Evolutionary conservation across 2,113 vertebrate species (phyloP).

Genomic region (Orientallactaga bullata): DNA sequence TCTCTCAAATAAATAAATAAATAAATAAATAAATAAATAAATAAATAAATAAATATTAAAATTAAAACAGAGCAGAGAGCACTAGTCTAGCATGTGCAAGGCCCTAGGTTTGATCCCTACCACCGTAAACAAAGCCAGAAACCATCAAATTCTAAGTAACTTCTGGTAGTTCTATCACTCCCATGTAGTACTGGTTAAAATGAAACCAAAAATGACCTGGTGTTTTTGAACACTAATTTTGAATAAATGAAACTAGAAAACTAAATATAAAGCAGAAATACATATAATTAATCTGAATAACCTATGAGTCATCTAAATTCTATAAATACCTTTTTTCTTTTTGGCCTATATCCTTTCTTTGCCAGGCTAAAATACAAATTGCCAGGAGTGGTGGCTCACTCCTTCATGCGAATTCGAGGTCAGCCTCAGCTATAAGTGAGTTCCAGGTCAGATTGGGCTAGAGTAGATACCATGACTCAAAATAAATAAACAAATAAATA

Average conservation of each 20-base stretch:
- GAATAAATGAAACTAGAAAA: constrained; percentile 47
- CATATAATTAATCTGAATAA: background rate
- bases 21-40: too few relatives aligned
- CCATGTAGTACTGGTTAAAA: background rate
- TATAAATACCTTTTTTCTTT: background rate
- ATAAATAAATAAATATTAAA: too few relatives aligned
- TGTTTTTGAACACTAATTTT: background rate
- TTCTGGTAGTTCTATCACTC: constrained; percentile 9
- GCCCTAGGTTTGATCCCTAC: too few relatives aligned
- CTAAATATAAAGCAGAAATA: background rate
- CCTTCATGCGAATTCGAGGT: too few relatives aligned
- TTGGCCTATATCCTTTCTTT: background rate
- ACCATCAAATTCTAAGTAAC: background rate
- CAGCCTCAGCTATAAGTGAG: too few relatives aligned
- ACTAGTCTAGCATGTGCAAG: too few relatives aligned
- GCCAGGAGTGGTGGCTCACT: too few relatives aligned
- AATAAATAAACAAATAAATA: background rate
- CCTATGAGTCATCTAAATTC: constrained; percentile 2
- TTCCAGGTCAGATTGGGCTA: too few relatives aligned
- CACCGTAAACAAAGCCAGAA: background rate
- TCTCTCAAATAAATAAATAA: too few relatives aligned
- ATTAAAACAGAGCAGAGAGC: background rate
- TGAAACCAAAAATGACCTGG: background rate
- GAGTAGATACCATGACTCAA: too few relatives aligned
- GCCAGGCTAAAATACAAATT: background rate